Percentiles rank a stretch among this genome's conserved stretches.
These are phyloP conservation scores for Dicroscelio sp. DNA, from an alignment of 2,888 invertebrate species.

Conservation along the genomic window DNA sequence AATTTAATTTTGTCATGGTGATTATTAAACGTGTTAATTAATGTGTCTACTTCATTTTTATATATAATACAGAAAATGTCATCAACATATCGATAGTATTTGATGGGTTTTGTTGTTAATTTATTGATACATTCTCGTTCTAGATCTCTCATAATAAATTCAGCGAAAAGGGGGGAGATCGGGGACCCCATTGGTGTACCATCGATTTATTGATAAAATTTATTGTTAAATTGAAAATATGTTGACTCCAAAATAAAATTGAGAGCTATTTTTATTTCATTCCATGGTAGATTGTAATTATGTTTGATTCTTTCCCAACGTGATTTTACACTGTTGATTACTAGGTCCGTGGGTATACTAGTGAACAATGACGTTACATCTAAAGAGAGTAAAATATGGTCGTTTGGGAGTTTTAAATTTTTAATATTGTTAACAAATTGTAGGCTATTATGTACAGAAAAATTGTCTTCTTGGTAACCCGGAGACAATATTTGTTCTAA, in stretches of 20 bases:
- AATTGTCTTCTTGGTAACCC: not conserved
- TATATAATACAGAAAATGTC: not conserved
- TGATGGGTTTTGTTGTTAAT: not conserved
- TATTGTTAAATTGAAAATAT: not conserved
- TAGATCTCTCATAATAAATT: not conserved
- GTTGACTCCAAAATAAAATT: not conserved
- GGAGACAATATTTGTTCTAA: not conserved
- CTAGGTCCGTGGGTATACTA: not conserved
- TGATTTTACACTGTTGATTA: not conserved
- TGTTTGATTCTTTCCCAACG: not conserved
- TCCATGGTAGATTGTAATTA: not conserved
- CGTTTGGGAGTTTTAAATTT: not conserved
- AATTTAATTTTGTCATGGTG: not conserved
- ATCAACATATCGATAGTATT: not conserved
- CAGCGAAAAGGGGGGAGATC: not conserved
- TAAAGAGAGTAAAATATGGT: not conserved
- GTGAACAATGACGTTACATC: not conserved
- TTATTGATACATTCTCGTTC: not conserved
- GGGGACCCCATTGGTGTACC: not conserved
- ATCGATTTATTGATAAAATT: not conserved
- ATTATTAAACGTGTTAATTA: not conserved
- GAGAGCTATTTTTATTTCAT: not conserved
- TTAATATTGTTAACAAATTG: not conserved
- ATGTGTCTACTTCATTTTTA: not conserved
- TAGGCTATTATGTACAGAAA: not conserved